Evolutionary conservation across 1,140 invertebrate species (phyloP), one percentile per base, ranked within the genome.

Genomic region (Gonatopus flavifemur): DNA sequence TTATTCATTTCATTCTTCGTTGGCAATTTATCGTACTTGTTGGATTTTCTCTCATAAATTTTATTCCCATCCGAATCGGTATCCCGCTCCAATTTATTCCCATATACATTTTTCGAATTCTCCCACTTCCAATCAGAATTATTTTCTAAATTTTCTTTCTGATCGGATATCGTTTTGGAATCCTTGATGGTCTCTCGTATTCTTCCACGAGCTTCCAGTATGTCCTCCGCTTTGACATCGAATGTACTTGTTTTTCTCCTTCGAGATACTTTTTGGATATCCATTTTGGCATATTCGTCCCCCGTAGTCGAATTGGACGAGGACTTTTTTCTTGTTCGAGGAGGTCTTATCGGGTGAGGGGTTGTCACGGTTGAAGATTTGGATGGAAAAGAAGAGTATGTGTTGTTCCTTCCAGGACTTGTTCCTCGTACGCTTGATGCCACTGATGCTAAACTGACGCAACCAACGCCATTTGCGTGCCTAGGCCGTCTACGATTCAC

Each of bases 381-480:
- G 0, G 62, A 40, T 7, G 61, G 32, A 3, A 57, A 48, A 39
- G 44, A 45, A 21, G 36, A 39, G 4, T 32, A 56, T 13, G 40
- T 40, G 31, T 35, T 61, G 44, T 59, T 72, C 67, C 57, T 78
- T 68, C 30, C 54, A 20, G 32, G 54, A 45, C 56, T 68, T 12
- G 30, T 33, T 13, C 83, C 73, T 18, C 82, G 80, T 56, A 75
- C 49, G 76, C 79, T 74, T 56, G 73, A 76, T 2, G 49, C 67
- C 12, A 69, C 67, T 3, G 67, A 82, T 0, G 84, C 83, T 31
- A 86, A 77, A 68, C 86, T 87, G 47, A 86, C 80, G 62, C 86
- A 86, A 45, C 85, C 86, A 8, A 88, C 78, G 12, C 88, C 88
- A 52, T 89, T 88, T 72, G 80, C 62, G 81, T 88, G 69, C 79